phyloP scores from a whole-genome alignment of 2,888 invertebrate genomes.

The Eupithecia abbreviata region DNA sequence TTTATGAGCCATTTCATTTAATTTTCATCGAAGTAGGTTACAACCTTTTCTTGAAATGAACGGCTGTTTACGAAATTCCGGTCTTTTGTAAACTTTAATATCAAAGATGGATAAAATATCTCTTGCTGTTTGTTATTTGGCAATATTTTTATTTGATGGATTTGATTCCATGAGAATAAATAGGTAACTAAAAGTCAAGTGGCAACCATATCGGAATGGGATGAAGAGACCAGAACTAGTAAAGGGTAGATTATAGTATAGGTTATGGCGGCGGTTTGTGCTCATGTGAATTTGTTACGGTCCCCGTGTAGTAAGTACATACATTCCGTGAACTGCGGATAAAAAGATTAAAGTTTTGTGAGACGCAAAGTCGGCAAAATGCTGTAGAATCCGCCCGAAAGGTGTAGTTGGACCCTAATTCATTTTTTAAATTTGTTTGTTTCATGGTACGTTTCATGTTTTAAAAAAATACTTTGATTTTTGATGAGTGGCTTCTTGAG shows the following conservation, averaged over 20 bases:
- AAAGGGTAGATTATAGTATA: neutral
- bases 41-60: neutral
- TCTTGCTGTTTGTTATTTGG: neutral
- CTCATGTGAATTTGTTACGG: conserved; percentile 3
- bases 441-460: no score
- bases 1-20: conserved; percentile 9
- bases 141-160: neutral
- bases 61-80: neutral
- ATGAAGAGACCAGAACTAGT: neutral
- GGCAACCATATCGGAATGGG: neutral
- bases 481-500: neutral
- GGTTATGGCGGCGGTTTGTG: neutral
- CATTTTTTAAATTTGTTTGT: no score
- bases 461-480: no score
- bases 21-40: neutral
- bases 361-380: neutral
- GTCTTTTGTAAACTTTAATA: neutral
- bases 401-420: no score
- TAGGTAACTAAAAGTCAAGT: neutral
- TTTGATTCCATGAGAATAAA: neutral
- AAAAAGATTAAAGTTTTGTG: neutral
- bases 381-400: no score
- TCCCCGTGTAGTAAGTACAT: neutral
- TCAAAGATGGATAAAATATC: no score
- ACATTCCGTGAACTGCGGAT: neutral